A percentile compares a stretch with the other conserved stretches of the same genome.
Evolutionary conservation across 2,888 invertebrate species (phyloP).

Genomic region (Ditula angustiorana): DNA sequence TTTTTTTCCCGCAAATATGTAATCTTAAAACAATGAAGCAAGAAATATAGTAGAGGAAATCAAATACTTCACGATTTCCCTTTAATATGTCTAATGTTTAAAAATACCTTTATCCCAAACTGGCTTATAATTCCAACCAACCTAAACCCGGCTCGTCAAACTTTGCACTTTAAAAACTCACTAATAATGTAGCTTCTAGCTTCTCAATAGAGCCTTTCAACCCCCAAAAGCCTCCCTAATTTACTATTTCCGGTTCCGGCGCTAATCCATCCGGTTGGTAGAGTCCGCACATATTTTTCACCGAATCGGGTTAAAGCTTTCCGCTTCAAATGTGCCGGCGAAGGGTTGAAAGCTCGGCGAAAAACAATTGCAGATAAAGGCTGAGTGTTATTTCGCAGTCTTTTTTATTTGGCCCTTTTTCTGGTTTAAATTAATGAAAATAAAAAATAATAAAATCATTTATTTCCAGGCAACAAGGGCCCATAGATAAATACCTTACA

Average conservation of each 20-base stretch:
- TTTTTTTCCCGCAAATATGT: too few relatives aligned
- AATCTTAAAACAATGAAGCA: too few relatives aligned
- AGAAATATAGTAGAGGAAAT: too few relatives aligned
- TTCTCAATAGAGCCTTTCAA: conserved; percentile 32
- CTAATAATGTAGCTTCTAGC: conserved; percentile 11
- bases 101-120: neutral
- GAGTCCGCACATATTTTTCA: conserved; percentile 29
- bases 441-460: too few relatives aligned
- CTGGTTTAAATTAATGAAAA: too few relatives aligned
- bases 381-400: neutral
- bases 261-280: conserved; percentile 29
- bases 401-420: neutral
- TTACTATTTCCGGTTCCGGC: conserved; percentile 37
- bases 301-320: conserved; percentile 12
- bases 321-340: neutral
- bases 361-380: neutral
- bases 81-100: neutral
- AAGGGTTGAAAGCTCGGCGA: neutral
- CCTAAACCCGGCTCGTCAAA: conserved; percentile 14
- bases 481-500: too few relatives aligned
- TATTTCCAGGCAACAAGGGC: too few relatives aligned
- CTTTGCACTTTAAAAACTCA: conserved; percentile 23
- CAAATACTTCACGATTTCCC: too few relatives aligned
- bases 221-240: conserved; percentile 35
- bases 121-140: too few relatives aligned